phyloP scores from a whole-genome alignment of 1,140 invertebrate species.

The Acromyrmex heyeri region DNA sequence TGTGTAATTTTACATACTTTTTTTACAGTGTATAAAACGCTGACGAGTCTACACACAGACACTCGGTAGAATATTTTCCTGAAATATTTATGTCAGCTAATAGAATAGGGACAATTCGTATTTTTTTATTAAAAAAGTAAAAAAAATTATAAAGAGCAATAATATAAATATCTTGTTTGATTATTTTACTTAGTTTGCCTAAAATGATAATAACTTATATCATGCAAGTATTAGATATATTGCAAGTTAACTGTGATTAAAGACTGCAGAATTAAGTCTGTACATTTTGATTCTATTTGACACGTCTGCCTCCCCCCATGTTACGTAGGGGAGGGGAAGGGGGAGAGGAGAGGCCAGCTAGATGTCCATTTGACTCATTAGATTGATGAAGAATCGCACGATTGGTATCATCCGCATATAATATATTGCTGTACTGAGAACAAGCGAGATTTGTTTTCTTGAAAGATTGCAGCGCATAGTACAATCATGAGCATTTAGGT shows the following conservation, averaged over 20 bases:
- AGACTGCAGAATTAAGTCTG: not conserved
- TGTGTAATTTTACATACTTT: no score
- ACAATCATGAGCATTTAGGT: constrained; percentile 38
- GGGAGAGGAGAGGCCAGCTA: no score
- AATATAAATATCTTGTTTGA: not conserved
- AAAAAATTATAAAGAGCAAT: not conserved
- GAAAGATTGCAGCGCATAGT: constrained; percentile 7
- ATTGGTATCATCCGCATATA: not conserved
- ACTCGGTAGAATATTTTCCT: constrained; percentile 1
- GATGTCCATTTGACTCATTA: not conserved
- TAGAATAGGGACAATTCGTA: not conserved
- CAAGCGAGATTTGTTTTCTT: constrained; percentile 40
- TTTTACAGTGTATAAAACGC: not conserved
- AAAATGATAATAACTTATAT: not conserved
- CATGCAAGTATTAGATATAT: not conserved
- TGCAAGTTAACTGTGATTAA: not conserved
- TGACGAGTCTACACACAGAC: not conserved
- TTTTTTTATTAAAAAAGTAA: constrained; percentile 5
- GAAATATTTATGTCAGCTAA: not conserved
- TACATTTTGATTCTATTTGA: not conserved
- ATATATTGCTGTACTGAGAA: constrained; percentile 22
- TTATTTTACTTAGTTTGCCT: constrained; percentile 9
- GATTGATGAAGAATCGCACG: constrained; percentile 2
- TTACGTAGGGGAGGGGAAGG: no score
- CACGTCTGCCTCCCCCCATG: no score